Percentiles rank a stretch among this genome's conserved stretches.
Conservation (phyloP, 2,113 vertebrate genomes). For the Astatoreochromis straeleni region DNA sequence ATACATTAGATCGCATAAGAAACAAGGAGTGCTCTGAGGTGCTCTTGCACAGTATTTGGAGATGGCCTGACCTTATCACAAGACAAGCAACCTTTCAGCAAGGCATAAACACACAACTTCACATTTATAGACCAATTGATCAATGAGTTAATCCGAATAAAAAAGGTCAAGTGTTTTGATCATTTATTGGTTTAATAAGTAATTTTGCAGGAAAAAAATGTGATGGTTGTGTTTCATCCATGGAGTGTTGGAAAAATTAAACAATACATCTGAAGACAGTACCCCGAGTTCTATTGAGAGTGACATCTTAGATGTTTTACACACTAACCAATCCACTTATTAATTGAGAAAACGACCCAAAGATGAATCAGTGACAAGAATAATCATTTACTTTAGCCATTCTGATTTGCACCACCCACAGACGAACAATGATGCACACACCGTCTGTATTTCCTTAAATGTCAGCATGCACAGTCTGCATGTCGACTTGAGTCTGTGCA, state of each 20-base stretch:
- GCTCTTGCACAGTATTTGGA: background rate
- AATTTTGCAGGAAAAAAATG: background rate
- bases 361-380: background rate
- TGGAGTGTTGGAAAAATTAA: background rate
- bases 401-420: background rate
- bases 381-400: background rate
- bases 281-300: background rate
- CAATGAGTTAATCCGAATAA: background rate
- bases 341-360: background rate
- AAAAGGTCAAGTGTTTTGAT: background rate
- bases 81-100: background rate
- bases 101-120: background rate
- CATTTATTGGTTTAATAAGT: background rate
- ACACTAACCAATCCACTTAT: background rate
- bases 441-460: constrained; percentile 2
- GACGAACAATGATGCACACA: background rate
- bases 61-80: background rate
- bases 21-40: background rate
- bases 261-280: background rate
- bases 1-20: background rate
- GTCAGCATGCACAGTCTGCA: constrained; percentile 15
- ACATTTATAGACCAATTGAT: background rate
- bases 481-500: background rate
- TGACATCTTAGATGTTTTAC: background rate
- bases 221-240: background rate